phyloP scores from a whole-genome alignment of 2,113 vertebrate species.

The Hippoglossus stenolepis region DNA sequence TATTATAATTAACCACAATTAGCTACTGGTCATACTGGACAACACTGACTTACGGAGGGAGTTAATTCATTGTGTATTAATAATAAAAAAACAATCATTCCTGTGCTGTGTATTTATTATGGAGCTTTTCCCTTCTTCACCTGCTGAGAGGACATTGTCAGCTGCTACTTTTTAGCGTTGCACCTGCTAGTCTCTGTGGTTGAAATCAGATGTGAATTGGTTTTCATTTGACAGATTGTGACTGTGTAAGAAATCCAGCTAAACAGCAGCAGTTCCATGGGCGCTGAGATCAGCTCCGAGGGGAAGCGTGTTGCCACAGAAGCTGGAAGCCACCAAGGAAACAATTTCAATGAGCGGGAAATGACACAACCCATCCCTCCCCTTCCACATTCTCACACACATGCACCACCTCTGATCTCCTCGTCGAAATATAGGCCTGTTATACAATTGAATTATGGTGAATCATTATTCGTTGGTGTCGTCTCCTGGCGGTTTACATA shows the following conservation, averaged over 20 bases:
- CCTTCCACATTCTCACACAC: neutral
- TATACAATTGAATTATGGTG: slow-evolving; percentile 65
- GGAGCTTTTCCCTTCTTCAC: neutral
- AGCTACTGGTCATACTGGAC: neutral
- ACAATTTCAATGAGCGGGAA: slow-evolving; percentile 13
- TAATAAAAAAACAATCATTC: too few relatives aligned
- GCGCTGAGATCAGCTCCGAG: too few relatives aligned
- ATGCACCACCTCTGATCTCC: slow-evolving; percentile 39
- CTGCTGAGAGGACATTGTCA: neutral
- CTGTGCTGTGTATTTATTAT: too few relatives aligned
- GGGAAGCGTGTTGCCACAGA: neutral
- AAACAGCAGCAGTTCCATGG: neutral
- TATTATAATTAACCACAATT: neutral
- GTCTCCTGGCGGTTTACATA: slow-evolving; percentile 68
- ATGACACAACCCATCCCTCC: slow-evolving; percentile 15
- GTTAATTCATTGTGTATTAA: neutral
- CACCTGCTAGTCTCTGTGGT: neutral
- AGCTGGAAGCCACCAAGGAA: slow-evolving; percentile 8
- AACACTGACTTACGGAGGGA: too few relatives aligned
- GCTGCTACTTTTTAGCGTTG: neutral
- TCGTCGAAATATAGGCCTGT: slow-evolving; percentile 49
- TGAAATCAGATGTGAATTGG: neutral
- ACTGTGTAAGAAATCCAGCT: neutral
- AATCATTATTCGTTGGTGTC: slow-evolving; percentile 63
- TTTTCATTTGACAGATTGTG: neutral